Evolutionary conservation across 37 sponge, comb jelly and placozoan genomes (phyloP), one percentile per base, ranked within the genome.

Genomic region (Geodia barretti): DNA sequence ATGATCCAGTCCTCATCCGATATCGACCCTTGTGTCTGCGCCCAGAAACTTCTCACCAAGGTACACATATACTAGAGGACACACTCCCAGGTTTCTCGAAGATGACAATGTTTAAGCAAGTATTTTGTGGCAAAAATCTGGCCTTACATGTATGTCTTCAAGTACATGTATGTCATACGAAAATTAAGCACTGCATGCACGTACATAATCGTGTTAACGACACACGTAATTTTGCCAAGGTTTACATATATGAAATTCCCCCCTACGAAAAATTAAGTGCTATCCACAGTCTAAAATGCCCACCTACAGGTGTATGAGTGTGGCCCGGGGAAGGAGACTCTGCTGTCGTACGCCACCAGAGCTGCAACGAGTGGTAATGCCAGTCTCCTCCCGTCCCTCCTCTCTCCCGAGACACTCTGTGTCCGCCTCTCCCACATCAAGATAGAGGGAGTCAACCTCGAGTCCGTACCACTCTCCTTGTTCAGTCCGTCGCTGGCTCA

Each of bases 281-380:
- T 60, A 1, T 34, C 35, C 26, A 70, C 39, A 0, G 61, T 70
- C 35, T 7, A 60, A 0, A 54, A 70, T 20, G 33, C 61, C 35
- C 62, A 77, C 60, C 70, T 34, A 9, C 32, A 36, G 43, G 29
- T 72, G 64, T 85, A 72, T 39, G 86, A 85, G 59, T 85, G 64
- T 38, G 25, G 29, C 8, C 31, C 20, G 7, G 41, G 54, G 62
- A 85, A 25, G 64, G 70, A 64, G 61, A 72, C 63, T 21, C 26
- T 76, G 42, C 35, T 72, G 0, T 78, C 67, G 0, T 74, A 65
- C 32, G 83, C 83, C 28, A 74, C 74, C 34, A 11, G 9, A 47
- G 54, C 54, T 47, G 7, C 7, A 7, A 47, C 14, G 54, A 31
- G 72, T n/a, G 77, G 40, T 1, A 64, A 62, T 38, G 38, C 37